Evolutionary conservation across 2,888 invertebrate species (phyloP).

Genomic region (Brachyptera putata): DNA sequence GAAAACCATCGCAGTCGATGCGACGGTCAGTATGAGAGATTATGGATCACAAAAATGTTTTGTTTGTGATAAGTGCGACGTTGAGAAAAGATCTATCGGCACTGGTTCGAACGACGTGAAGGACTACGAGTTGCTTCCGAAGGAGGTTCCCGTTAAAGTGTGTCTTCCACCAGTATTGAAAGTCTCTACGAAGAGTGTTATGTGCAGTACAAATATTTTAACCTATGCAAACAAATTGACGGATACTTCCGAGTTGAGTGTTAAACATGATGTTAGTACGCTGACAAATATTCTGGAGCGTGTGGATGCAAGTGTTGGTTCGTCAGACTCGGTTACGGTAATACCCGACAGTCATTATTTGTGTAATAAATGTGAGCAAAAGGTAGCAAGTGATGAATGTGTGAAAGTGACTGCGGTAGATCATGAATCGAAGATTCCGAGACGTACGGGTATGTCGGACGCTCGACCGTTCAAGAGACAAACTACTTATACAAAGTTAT

Average conservation of each 20-base stretch:
- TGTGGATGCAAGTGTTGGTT: constrained; percentile 51
- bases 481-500: constrained; percentile 41
- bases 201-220: neutral
- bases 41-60: constrained; percentile 50
- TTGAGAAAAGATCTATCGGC: constrained; percentile 52
- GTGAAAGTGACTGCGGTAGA: neutral
- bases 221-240: neutral
- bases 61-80: constrained; percentile 51
- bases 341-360: neutral
- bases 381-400: neutral
- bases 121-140: constrained; percentile 21
- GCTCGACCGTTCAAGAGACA: constrained; percentile 39
- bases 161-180: neutral
- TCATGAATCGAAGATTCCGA: constrained; percentile 2
- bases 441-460: neutral
- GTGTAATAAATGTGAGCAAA: constrained; percentile 1
- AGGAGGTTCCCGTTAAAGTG: neutral
- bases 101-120: constrained; percentile 53
- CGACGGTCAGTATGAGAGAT: constrained; percentile 44
- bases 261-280: constrained; percentile 24
- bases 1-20: constrained; percentile 31
- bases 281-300: constrained; percentile 45
- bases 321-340: too few relatives aligned
- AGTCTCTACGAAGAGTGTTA: neutral
- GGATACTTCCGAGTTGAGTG: neutral